Evolutionary conservation across 2,113 vertebrate genomes (phyloP).

Genomic region (Melanerpes aurifrons): DNA sequence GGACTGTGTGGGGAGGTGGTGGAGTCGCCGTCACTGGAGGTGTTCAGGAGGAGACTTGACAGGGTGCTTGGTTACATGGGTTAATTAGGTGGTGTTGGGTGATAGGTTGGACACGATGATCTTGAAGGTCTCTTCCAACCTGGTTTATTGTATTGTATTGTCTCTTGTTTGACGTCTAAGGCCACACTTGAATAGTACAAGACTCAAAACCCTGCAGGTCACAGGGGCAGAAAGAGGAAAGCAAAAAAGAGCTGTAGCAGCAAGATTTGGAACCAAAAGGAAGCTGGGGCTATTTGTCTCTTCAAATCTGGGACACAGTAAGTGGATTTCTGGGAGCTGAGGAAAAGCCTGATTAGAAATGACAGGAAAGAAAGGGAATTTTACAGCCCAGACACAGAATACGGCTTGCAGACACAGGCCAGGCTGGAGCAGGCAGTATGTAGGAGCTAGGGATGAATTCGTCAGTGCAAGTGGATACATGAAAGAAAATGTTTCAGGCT

Average conservation of each 20-base stretch:
- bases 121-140: too few relatives aligned
- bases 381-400: background rate
- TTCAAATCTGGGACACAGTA: background rate
- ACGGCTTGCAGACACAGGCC: accelerated
- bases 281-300: background rate
- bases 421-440: background rate
- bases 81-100: too few relatives aligned
- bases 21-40: too few relatives aligned
- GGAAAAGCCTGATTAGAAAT: background rate
- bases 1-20: too few relatives aligned
- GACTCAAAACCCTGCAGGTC: background rate
- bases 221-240: background rate
- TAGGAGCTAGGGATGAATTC: background rate
- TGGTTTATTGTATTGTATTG: too few relatives aligned
- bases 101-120: too few relatives aligned
- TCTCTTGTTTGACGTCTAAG: background rate
- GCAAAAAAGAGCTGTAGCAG: background rate
- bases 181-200: background rate
- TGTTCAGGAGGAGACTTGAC: too few relatives aligned
- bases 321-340: background rate
- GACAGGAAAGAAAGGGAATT: background rate
- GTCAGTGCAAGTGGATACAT: background rate
- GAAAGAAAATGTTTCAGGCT: constrained; percentile 20
- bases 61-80: too few relatives aligned
- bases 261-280: background rate